Evolutionary conservation across 1,140 invertebrate species (phyloP).

Genomic region (Brachionus rubens): DNA sequence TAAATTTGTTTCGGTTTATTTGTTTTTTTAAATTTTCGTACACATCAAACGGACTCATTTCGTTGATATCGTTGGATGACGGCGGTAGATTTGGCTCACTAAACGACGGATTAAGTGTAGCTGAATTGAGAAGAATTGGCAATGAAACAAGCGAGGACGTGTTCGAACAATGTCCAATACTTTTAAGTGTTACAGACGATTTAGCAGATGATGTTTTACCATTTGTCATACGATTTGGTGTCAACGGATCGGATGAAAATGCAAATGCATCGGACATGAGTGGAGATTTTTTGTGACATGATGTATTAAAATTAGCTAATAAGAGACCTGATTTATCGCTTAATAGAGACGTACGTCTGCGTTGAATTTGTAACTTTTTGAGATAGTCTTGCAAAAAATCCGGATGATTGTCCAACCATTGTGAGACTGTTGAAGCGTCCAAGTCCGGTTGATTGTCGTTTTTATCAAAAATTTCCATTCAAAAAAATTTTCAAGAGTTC

Average conservation of each 20-base stretch:
- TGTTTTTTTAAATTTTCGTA: slow-evolving; percentile 50
- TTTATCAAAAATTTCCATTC: not conserved
- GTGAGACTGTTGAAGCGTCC: not conserved
- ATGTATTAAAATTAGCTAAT: slow-evolving; percentile 55
- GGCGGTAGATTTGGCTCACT: slow-evolving; percentile 34
- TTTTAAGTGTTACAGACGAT: no score
- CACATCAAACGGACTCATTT: not conserved
- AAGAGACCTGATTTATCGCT: slow-evolving; percentile 60
- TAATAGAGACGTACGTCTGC: slow-evolving; percentile 50
- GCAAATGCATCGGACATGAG: slow-evolving; percentile 32
- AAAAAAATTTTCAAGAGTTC: not conserved
- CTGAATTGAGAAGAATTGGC: not conserved
- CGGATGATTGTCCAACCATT: slow-evolving; percentile 89
- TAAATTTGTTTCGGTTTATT: slow-evolving; percentile 70
- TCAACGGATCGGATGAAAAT: not conserved
- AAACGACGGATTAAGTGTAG: not conserved
- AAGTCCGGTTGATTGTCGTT: not conserved
- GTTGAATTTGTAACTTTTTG: slow-evolving; percentile 73
- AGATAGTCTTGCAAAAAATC: slow-evolving; percentile 92
- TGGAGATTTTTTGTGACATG: slow-evolving; percentile 52
- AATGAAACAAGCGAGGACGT: not conserved
- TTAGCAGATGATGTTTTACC: slow-evolving; percentile 59
- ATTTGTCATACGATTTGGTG: slow-evolving; percentile 85
- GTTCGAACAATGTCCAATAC: not conserved
- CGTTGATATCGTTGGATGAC: no score